phyloP scores from a whole-genome alignment of 2,797 vertebrate species.

The Todus mexicanus region DNA sequence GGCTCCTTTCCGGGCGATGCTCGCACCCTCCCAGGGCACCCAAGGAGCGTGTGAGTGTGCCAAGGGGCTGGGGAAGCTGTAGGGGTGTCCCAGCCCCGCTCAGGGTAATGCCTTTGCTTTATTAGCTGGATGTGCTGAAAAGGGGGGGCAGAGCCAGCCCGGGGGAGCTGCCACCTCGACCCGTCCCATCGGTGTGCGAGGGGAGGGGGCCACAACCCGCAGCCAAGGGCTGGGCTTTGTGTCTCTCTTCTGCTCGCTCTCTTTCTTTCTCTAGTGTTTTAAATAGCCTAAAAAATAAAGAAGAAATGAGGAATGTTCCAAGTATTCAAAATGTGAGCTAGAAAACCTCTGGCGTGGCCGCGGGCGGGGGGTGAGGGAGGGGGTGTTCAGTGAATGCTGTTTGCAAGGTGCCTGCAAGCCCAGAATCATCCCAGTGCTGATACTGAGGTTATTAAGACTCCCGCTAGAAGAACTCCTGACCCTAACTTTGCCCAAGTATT shows the following conservation, averaged over 20 bases:
- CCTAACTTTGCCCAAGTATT: neutral
- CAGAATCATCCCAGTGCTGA: neutral
- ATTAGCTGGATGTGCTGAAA: neutral
- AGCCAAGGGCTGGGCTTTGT: neutral
- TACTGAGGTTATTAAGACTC: constrained; percentile 50
- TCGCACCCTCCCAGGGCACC: neutral
- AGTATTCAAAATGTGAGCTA: constrained; percentile 63
- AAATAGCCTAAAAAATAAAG: constrained; percentile 52
- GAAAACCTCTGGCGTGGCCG: constrained; percentile 37
- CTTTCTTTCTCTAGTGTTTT: neutral
- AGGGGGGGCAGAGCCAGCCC: neutral
- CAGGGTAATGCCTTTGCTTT: rapidly evolving
- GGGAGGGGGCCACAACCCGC: neutral
- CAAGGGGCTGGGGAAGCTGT: neutral
- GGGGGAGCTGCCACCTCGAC: neutral
- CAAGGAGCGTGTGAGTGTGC: neutral
- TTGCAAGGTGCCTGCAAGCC: constrained; percentile 1
- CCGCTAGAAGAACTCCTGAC: constrained; percentile 57
- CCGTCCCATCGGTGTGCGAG: neutral
- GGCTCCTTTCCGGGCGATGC: neutral
- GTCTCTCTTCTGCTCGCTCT: neutral
- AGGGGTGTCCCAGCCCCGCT: neutral
- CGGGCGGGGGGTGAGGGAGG: no score
- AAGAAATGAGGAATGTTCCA: constrained; percentile 76
- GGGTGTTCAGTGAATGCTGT: neutral